Evolutionary conservation across 2,113 vertebrate species (phyloP).

Genomic region (Edolisoma coerulescens): DNA sequence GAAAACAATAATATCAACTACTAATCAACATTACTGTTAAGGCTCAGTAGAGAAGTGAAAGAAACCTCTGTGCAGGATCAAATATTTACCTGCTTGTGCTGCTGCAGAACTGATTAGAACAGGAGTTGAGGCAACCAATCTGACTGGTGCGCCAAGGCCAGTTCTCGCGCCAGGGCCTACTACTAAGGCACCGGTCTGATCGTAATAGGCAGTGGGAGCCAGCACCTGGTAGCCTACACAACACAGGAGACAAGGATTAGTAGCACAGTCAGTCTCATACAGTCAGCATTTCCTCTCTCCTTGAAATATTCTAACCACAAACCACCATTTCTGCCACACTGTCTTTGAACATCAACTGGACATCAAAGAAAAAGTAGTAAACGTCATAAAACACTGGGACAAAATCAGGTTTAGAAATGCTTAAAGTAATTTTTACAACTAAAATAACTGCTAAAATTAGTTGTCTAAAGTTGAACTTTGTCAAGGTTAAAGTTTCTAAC

Average conservation of each 20-base stretch:
- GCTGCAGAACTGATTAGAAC: slow-evolving; percentile 93
- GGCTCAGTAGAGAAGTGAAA: background rate
- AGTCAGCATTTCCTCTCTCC: background rate
- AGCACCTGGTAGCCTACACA: slow-evolving; percentile 90
- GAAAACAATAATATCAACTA: background rate
- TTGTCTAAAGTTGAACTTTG: background rate
- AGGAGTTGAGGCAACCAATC: slow-evolving; percentile 90
- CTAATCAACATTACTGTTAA: background rate
- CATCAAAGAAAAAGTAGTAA: background rate
- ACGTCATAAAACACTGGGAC: background rate
- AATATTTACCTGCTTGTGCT: slow-evolving; percentile 87
- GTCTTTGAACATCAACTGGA: background rate
- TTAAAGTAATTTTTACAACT: background rate
- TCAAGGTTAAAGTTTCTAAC: background rate
- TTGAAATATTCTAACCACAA: background rate
- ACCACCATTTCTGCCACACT: background rate
- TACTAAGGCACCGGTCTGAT: slow-evolving; percentile 93
- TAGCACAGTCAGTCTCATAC: background rate
- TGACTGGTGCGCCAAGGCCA: slow-evolving; percentile 88
- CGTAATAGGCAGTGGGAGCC: slow-evolving; percentile 94
- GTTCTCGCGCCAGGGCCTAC: slow-evolving; percentile 91
- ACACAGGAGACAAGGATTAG: slow-evolving; percentile 32
- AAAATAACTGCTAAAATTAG: background rate
- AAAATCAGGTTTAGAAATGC: background rate
- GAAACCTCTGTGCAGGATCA: background rate